Percentiles rank a stretch among this genome's conserved stretches.
These are phyloP conservation scores for Calonectris borealis DNA, from an alignment of 2,113 vertebrate species.

Conservation along the genomic window DNA sequence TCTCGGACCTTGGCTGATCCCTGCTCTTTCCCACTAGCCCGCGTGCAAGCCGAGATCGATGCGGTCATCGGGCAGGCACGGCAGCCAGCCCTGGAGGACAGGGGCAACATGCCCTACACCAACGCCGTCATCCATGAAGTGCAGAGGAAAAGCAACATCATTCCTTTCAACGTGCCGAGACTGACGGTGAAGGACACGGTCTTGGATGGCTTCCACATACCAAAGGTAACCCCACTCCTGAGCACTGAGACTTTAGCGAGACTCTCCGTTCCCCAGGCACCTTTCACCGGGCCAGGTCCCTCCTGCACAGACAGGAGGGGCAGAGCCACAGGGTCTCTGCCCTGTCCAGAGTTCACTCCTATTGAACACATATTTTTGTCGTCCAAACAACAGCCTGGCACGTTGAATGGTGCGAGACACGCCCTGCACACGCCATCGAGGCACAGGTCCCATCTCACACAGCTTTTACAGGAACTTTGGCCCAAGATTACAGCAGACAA, in stretches of 20 bases:
- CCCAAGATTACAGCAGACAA: background rate
- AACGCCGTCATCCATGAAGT: constrained; percentile 85
- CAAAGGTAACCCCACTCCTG: constrained; percentile 70
- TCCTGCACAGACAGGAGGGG: too few relatives aligned
- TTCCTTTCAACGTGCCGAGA: constrained; percentile 77
- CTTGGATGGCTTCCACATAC: constrained; percentile 76
- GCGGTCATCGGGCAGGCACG: constrained; percentile 60
- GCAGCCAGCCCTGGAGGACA: constrained; percentile 74
- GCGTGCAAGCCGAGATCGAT: constrained; percentile 77
- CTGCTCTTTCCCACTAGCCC: constrained; percentile 39
- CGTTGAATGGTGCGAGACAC: fast-evolving
- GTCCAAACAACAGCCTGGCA: background rate
- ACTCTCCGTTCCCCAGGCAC: background rate
- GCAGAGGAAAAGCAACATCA: constrained; percentile 80
- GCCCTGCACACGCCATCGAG: fast-evolving
- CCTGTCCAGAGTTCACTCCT: background rate
- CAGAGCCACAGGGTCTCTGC: background rate
- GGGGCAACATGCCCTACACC: constrained; percentile 77
- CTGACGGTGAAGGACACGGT: constrained; percentile 56
- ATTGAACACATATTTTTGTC: background rate
- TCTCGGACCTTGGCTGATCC: background rate
- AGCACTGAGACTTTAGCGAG: background rate
- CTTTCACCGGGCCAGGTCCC: fast-evolving
- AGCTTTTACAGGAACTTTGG: background rate
- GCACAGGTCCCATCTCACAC: background rate